Percentiles rank a stretch among this genome's conserved stretches.
Conservation (phyloP, 2,888 invertebrate species). For the Melolontha melolontha region DNA sequence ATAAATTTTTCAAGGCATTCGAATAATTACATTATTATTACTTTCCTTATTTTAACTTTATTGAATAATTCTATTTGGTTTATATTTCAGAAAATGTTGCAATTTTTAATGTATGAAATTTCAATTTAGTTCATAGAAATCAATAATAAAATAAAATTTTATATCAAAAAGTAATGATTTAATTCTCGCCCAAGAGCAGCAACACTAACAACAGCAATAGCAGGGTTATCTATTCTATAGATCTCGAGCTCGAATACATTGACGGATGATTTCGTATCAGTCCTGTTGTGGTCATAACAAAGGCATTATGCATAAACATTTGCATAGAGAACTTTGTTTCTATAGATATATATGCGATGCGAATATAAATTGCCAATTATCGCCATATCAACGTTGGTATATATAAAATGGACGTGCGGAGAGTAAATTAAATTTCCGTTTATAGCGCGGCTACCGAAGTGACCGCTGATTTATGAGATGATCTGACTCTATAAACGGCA, state of each 20-base stretch:
- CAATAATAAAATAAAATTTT: too few relatives aligned
- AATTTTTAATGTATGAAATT: too few relatives aligned
- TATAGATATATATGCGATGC: slow-evolving; percentile 43
- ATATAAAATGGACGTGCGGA: slow-evolving; percentile 58
- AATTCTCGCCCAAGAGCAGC: slow-evolving; percentile 29
- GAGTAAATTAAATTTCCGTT: slow-evolving; percentile 60
- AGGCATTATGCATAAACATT: slow-evolving; percentile 48
- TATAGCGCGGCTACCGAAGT: slow-evolving; percentile 56
- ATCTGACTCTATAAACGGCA: slow-evolving; percentile 52
- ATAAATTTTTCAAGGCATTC: too few relatives aligned
- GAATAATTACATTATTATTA: too few relatives aligned
- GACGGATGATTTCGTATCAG: slow-evolving; percentile 31
- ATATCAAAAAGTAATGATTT: slow-evolving; percentile 31
- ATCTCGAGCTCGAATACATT: slow-evolving; percentile 32
- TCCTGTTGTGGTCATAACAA: slow-evolving; percentile 41
- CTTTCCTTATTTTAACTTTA: too few relatives aligned
- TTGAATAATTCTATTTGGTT: too few relatives aligned
- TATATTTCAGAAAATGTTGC: too few relatives aligned
- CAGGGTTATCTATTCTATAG: slow-evolving; percentile 28
- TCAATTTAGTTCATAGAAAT: too few relatives aligned
- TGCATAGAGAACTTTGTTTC: slow-evolving; percentile 57
- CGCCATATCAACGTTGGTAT: slow-evolving; percentile 56
- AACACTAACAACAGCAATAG: slow-evolving; percentile 27
- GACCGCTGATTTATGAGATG: slow-evolving; percentile 57
- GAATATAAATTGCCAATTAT: slow-evolving; percentile 60